Base-by-base conservation (phyloP, 2,888 invertebrate genomes). In the Embidobia sp. region DNA sequence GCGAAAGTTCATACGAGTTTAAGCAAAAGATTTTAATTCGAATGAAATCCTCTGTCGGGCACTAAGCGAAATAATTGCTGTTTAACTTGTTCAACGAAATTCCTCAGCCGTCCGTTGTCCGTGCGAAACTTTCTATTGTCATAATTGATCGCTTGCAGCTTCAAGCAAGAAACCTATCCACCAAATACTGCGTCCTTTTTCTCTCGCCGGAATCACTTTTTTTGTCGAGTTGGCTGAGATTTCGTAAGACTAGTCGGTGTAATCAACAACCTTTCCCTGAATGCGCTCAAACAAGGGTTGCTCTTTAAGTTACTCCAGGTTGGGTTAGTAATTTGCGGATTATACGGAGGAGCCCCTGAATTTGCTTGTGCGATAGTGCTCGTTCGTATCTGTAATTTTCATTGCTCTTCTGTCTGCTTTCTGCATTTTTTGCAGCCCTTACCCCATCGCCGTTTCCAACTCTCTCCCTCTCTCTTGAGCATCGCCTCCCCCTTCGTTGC, bases 261-360 rank as follows among this genome's bases (percentile, higher is more conserved):
- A 51, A 33, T 51, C 84, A 83, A 83, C 81, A 73, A 74, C 73
- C 82, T 82, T 66, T 75, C 80, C 83, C 83, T 83, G 84, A 85
- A 85, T 83, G 79, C 78, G 75, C 80, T 80, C 81, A 80, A 84
- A 85, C 83, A 81, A 85, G 84, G 84, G 79, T 82, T 80, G 84
- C 81, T 85, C 85, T 85, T 84, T 81, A 79, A 85, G 84, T 80
- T 81, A 83, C 81, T 81, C 70, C 67, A 81, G 81, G 81, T 80
- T 82, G 81, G 83, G 85, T 82, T 84, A 84, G 85, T 85, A 86
- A 86, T 86, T 86, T 86, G 85, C 81, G 85, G 83, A 85, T 86
- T 86, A 86, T 85, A 83, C 84, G 53, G 61, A 63, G 48, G 59
- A 42, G 48, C 66, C 37, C 33, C 53, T 29, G 70, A 77, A 77